Evolutionary conservation across 2,888 invertebrate genomes (phyloP), one percentile per base, ranked within the genome.

Genomic region (Lottia scabra): DNA sequence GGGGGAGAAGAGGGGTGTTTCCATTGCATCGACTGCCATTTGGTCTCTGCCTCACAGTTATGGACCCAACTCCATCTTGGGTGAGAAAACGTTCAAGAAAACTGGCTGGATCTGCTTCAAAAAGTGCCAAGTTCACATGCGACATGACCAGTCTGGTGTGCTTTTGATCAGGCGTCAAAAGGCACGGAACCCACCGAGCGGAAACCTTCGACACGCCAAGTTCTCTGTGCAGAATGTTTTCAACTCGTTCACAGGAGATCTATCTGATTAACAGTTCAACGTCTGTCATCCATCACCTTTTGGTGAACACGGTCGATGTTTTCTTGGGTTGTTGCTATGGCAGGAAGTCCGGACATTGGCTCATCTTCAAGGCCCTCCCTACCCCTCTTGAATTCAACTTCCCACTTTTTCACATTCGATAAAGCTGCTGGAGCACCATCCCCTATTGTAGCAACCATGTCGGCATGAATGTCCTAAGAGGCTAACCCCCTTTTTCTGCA

Each of bases 11-110:
- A n/a, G 15, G 19, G 12, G n/a, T 67, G 67, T 67, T 45, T 67
- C 67, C 67, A 67, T 5, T 13, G 23, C 67, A 67, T 67, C 16
- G n/a, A 26, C 45, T 67, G 16, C 45, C 8, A 6, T 70, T 87
- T 87, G 46, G 83, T 83, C 75, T 87, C 85, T 72, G 85, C 83
- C 67, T 79, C 86, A 74, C 78, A 82, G 76, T 80, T 79, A 73
- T 85, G 82, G 63, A 88, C 80, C 85, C 85, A 87, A 65, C 85
- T 88, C 85, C 85, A 80, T 88, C 87, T 15, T 86, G 81, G 72
- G 85, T 87, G 46, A 89, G 77, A 65, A 83, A 83, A 63, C 84
- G n/a, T 43, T 44, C 64, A 44, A 70, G 30, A 30, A 70, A 70
- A 68, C 4, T 26, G 63, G 56, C 68, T 56, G 56, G 56, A 68